A percentile compares a stretch with the other conserved stretches of the same genome.
Conservation (phyloP, 2,113 vertebrate species). For the Amphiprion ocellaris region DNA sequence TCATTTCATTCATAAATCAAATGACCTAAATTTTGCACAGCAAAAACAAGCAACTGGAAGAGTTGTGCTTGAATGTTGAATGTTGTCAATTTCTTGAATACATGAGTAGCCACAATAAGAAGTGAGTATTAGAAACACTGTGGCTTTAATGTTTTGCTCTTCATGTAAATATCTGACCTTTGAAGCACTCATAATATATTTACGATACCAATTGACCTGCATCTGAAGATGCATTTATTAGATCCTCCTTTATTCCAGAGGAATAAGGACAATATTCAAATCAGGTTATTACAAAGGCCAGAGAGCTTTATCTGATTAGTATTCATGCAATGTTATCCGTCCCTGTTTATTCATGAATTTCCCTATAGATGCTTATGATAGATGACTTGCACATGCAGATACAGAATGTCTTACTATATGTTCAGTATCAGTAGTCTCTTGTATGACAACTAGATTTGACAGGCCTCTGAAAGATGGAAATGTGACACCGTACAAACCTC, state of each 20-base stretch:
- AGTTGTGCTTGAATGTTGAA: no score
- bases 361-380: slow-evolving; percentile 57
- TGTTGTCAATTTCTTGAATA: no score
- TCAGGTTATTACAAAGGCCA: slow-evolving; percentile 32
- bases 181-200: slow-evolving; percentile 26
- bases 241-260: neutral
- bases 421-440: slow-evolving; percentile 61
- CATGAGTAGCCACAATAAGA: no score
- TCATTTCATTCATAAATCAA: no score
- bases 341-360: slow-evolving; percentile 58
- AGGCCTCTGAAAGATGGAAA: slow-evolving; percentile 80
- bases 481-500: slow-evolving; percentile 74
- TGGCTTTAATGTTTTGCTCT: slow-evolving; percentile 3
- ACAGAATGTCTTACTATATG: slow-evolving; percentile 57
- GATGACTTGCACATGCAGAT: slow-evolving; percentile 48
- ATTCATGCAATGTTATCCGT: slow-evolving; percentile 43
- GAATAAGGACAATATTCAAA: slow-evolving; percentile 39
- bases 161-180: slow-evolving; percentile 33
- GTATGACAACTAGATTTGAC: slow-evolving; percentile 77
- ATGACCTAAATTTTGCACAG: no score
- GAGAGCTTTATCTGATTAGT: slow-evolving; percentile 44
- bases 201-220: neutral
- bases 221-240: neutral
- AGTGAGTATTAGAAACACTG: neutral
- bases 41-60: no score